Percentiles rank a stretch among this genome's conserved stretches.
Conservation (phyloP, 2,113 vertebrate genomes). For the Poeciliopsis occidentalis region DNA sequence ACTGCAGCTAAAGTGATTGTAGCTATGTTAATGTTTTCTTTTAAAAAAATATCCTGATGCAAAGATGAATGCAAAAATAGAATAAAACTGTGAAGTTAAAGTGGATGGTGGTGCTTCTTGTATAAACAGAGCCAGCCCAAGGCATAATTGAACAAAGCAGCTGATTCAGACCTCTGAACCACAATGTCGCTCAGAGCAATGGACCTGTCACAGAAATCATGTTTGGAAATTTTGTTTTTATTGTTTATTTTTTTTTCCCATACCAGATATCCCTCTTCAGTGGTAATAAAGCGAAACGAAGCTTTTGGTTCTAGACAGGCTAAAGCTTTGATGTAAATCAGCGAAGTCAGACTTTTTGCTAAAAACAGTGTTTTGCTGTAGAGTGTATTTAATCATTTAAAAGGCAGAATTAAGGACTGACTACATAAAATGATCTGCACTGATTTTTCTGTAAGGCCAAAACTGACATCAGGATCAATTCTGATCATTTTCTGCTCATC, state of each 20-base stretch:
- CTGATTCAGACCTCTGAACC: too few species aligned
- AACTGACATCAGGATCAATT: too few species aligned
- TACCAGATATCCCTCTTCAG: not conserved
- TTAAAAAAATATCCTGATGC: too few species aligned
- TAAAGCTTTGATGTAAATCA: not conserved
- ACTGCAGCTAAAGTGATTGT: not conserved
- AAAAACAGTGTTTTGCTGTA: not conserved
- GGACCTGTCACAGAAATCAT: too few species aligned
- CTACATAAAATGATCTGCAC: not conserved
- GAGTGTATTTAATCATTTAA: not conserved
- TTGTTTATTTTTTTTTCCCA: not conserved
- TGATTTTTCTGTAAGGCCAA: too few species aligned
- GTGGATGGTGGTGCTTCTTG: too few species aligned
- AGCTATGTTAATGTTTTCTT: not conserved
- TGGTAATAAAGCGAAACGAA: not conserved
- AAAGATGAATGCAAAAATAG: too few species aligned
- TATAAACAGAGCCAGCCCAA: too few species aligned
- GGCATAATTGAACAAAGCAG: too few species aligned
- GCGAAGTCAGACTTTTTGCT: not conserved
- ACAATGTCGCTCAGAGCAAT: too few species aligned
- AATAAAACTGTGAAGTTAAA: too few species aligned
- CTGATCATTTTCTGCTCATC: too few species aligned
- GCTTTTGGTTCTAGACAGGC: not conserved
- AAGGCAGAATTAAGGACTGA: not conserved
- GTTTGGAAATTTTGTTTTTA: not conserved